A percentile compares a stretch with the other conserved stretches of the same genome.
These are phyloP conservation scores for Chrysoperla carnea DNA, from an alignment of 1,140 invertebrate genomes.

Conservation along the genomic window DNA sequence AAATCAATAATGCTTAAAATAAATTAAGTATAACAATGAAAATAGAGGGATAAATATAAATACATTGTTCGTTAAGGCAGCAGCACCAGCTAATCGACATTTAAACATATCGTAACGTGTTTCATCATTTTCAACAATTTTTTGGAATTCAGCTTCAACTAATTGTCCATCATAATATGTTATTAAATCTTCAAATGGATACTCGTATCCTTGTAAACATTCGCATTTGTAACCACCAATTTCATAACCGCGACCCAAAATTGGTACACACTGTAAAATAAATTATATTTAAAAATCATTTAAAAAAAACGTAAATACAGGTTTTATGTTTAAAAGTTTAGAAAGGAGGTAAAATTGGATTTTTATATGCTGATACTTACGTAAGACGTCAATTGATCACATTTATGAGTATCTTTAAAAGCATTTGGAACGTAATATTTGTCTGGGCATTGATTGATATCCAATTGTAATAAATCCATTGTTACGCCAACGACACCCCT, in stretches of 20 bases:
- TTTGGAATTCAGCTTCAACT: slow-evolving; percentile 85
- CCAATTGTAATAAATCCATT: slow-evolving; percentile 75
- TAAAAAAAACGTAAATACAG: slow-evolving; percentile 2
- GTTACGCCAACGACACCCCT: slow-evolving; percentile 90
- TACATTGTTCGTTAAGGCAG: slow-evolving; percentile 8
- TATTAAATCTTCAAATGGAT: slow-evolving; percentile 86
- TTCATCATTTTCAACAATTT: slow-evolving; percentile 57
- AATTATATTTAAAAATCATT: slow-evolving; percentile 2
- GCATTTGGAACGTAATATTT: slow-evolving; percentile 80
- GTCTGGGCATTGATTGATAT: slow-evolving; percentile 90
- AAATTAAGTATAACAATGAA: too few relatives aligned
- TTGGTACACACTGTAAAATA: slow-evolving; percentile 73
- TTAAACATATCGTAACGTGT: slow-evolving; percentile 80
- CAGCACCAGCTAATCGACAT: slow-evolving; percentile 73
- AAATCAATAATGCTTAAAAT: too few relatives aligned
- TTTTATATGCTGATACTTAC: slow-evolving; percentile 41
- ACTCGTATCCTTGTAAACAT: slow-evolving; percentile 92
- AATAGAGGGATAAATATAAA: too few relatives aligned
- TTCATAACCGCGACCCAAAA: slow-evolving; percentile 78
- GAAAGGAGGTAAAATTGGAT: neutral
- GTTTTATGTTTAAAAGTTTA: slow-evolving; percentile 1
- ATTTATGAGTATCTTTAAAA: slow-evolving; percentile 91
- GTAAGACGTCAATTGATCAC: slow-evolving; percentile 78
- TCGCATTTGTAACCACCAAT: slow-evolving; percentile 97
- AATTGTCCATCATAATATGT: slow-evolving; percentile 94